These are phyloP conservation scores for Colinus virginianus DNA, from an alignment of 2,113 vertebrate species.

Conservation along the genomic window DNA sequence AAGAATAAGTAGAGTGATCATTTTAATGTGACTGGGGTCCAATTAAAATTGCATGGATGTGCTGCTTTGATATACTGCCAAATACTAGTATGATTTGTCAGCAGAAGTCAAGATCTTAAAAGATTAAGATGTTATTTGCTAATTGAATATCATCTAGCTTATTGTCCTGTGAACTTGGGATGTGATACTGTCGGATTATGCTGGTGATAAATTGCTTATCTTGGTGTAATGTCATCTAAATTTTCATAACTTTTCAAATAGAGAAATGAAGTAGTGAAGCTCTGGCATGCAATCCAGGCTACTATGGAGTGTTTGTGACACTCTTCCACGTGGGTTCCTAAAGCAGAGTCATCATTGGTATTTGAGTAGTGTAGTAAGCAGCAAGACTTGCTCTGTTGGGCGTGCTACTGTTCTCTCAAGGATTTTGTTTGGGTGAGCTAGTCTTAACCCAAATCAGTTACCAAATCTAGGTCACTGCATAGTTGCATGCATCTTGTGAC, in stretches of 20 bases:
- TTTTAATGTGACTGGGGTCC: constrained; percentile 37
- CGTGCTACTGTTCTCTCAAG: neutral
- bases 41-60: constrained; percentile 60
- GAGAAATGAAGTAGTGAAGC: neutral
- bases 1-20: constrained; percentile 12
- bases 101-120: constrained; percentile 52
- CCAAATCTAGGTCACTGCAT: neutral
- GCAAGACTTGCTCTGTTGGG: neutral
- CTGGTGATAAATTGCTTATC: neutral
- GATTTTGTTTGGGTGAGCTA: neutral
- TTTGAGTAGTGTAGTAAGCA: neutral
- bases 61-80: constrained; percentile 54
- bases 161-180: constrained; percentile 25
- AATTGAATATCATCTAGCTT: constrained; percentile 65
- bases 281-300: neutral
- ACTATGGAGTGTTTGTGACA: neutral
- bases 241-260: constrained; percentile 17
- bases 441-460: neutral
- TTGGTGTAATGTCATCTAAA: neutral
- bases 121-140: constrained; percentile 68
- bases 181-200: neutral
- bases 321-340: neutral
- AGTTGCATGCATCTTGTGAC: neutral
- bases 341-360: fast-evolving
- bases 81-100: constrained; percentile 63